phyloP scores from a whole-genome alignment of 2,888 invertebrate genomes.

The Argyresthia albistria region DNA sequence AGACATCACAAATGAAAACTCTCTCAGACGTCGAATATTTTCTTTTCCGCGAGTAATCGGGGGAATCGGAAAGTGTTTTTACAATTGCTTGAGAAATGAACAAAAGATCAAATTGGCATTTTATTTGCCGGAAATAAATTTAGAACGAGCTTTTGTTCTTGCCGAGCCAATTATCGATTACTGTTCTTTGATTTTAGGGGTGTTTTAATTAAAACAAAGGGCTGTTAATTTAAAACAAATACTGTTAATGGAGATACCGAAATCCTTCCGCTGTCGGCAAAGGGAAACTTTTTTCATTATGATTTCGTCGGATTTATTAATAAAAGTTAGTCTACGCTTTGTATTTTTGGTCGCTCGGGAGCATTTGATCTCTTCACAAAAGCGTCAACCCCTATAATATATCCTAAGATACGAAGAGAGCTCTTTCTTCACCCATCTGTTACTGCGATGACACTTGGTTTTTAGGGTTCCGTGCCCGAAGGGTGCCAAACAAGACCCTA shows the following conservation, averaged over 20 bases:
- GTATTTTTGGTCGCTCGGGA: too few relatives aligned
- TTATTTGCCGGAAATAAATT: slow-evolving; percentile 9
- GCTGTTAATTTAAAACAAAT: slow-evolving; percentile 1
- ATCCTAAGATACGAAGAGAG: too few relatives aligned
- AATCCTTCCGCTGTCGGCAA: neutral
- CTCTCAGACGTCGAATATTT: slow-evolving; percentile 52
- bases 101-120: slow-evolving; percentile 34
- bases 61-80: slow-evolving; percentile 61
- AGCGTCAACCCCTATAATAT: too few relatives aligned
- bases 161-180: neutral
- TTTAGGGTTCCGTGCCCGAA: too few relatives aligned
- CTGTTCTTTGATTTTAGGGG: neutral
- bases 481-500: too few relatives aligned
- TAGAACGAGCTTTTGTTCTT: neutral
- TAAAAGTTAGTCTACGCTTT: too few relatives aligned
- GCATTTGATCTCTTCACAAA: too few relatives aligned
- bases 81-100: slow-evolving; percentile 38
- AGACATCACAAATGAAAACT: slow-evolving; percentile 69
- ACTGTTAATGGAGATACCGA: neutral
- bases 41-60: slow-evolving; percentile 46
- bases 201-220: slow-evolving; percentile 1
- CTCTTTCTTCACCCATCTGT: too few relatives aligned
- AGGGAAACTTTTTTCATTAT: neutral
- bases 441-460: too few relatives aligned
- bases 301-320: neutral